A percentile compares a stretch with the other conserved stretches of the same genome.
These are phyloP conservation scores for Echeneis naucrates DNA, from an alignment of 2,797 vertebrate species.

Conservation along the genomic window DNA sequence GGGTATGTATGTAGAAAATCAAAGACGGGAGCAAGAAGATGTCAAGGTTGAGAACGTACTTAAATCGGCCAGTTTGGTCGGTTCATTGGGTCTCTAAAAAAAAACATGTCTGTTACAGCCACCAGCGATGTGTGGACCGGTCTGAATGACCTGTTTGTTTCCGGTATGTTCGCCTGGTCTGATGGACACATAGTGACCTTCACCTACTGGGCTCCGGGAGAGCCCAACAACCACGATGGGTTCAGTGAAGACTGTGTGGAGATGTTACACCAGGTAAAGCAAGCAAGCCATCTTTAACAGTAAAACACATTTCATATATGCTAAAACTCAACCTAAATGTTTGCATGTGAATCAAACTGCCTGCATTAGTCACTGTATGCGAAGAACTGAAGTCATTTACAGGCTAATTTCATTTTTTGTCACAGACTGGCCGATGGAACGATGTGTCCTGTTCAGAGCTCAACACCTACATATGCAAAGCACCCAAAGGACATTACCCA, in stretches of 20 bases:
- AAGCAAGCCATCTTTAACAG: too few relatives aligned
- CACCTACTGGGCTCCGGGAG: conserved; percentile 86
- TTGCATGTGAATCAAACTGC: neutral
- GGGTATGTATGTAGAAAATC: conserved; percentile 64
- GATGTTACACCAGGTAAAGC: conserved; percentile 78
- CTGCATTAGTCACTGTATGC: neutral
- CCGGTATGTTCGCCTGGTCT: conserved; percentile 82
- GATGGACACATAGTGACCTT: conserved; percentile 76
- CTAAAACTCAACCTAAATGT: neutral
- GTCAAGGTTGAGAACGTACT: neutral
- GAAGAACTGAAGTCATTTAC: neutral
- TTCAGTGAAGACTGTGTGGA: conserved; percentile 85
- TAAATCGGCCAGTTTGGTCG: neutral
- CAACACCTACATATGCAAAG: conserved; percentile 85
- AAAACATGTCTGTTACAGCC: conserved; percentile 73
- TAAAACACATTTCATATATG: neutral
- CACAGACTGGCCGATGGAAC: conserved; percentile 85
- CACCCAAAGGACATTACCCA: conserved; percentile 83
- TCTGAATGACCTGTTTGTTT: conserved; percentile 75
- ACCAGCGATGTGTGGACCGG: conserved; percentile 84
- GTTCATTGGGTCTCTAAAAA: too few relatives aligned
- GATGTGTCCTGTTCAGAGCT: conserved; percentile 82
- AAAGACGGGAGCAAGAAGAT: neutral
- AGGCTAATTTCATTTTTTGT: conserved; percentile 1
- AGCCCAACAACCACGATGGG: conserved; percentile 84